phyloP scores from a whole-genome alignment of 2,888 invertebrate genomes.

The Macrophya alboannulata region DNA sequence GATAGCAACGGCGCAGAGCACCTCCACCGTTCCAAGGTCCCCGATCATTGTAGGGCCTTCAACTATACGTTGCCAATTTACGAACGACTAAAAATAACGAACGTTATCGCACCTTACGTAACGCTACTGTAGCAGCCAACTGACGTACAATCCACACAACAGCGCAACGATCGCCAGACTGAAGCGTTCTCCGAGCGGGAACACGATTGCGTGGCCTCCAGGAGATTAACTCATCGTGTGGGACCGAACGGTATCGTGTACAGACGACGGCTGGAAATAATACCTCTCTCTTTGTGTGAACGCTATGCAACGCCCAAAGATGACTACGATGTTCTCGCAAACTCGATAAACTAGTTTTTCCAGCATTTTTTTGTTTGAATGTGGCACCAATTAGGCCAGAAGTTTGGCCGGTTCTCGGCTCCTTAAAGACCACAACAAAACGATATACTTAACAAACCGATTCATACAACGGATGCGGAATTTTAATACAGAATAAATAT shows the following conservation, averaged over 20 bases:
- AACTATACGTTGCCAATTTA: conserved; percentile 8
- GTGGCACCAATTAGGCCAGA: background rate
- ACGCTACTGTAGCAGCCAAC: background rate
- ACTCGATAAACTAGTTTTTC: conserved; percentile 32
- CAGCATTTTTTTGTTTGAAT: background rate
- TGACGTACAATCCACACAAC: conserved; percentile 32
- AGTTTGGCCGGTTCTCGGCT: background rate
- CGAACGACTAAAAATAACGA: conserved; percentile 29
- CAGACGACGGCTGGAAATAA: background rate
- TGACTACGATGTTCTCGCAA: conserved; percentile 17
- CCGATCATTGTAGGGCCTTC: conserved; percentile 8
- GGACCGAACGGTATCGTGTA: background rate
- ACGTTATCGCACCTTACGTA: conserved; percentile 32
- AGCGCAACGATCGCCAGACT: conserved; percentile 13
- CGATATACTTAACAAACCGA: background rate
- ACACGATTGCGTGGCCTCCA: background rate
- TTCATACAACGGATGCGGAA: background rate
- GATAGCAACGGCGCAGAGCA: conserved; percentile 59
- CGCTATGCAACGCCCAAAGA: background rate
- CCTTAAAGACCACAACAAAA: background rate
- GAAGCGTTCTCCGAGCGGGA: conserved; percentile 5
- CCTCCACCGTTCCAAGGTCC: conserved; percentile 58
- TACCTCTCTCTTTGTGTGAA: conserved; percentile 14
- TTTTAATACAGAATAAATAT: background rate
- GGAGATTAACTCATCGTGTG: conserved; percentile 25